A percentile compares a stretch with the other conserved stretches of the same genome.
These are phyloP conservation scores for Carabus problematicus DNA, from an alignment of 2,888 invertebrate genomes.

Conservation along the genomic window DNA sequence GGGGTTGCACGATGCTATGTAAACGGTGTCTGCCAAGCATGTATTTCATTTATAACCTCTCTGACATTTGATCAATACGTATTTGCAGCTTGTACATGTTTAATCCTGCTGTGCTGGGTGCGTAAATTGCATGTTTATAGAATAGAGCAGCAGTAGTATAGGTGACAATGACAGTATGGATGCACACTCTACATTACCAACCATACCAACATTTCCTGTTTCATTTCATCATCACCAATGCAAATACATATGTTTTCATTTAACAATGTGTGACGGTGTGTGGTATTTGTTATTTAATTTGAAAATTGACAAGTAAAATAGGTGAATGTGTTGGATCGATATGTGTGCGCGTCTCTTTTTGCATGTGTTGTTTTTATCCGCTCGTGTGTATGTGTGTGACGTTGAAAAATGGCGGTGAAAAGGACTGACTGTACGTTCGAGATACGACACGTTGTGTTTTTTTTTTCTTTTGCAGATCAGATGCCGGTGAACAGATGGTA, in stretches of 20 bases:
- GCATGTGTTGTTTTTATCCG: background rate
- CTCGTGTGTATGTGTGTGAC: background rate
- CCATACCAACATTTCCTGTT: too few relatives aligned
- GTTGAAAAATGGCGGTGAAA: constrained; percentile 14
- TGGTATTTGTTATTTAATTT: background rate
- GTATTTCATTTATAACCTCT: too few relatives aligned
- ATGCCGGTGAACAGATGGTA: constrained; percentile 52
- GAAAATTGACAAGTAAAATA: background rate
- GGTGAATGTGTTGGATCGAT: constrained; percentile 16
- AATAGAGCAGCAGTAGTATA: too few relatives aligned
- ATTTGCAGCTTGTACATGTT: too few relatives aligned
- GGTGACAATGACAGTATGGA: too few relatives aligned
- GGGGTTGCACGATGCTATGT: too few relatives aligned
- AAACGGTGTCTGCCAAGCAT: too few relatives aligned
- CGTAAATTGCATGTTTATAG: too few relatives aligned
- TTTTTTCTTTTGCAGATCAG: constrained; percentile 54
- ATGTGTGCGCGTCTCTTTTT: constrained; percentile 9
- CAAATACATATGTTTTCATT: background rate
- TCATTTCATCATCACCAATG: background rate
- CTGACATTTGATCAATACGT: too few relatives aligned
- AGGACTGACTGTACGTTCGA: background rate
- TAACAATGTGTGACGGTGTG: background rate
- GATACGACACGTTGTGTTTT: constrained; percentile 6
- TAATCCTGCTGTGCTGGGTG: background rate
- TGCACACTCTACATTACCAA: too few relatives aligned